phyloP scores from a whole-genome alignment of 2,888 invertebrate species.

The Eristalis intricaria region DNA sequence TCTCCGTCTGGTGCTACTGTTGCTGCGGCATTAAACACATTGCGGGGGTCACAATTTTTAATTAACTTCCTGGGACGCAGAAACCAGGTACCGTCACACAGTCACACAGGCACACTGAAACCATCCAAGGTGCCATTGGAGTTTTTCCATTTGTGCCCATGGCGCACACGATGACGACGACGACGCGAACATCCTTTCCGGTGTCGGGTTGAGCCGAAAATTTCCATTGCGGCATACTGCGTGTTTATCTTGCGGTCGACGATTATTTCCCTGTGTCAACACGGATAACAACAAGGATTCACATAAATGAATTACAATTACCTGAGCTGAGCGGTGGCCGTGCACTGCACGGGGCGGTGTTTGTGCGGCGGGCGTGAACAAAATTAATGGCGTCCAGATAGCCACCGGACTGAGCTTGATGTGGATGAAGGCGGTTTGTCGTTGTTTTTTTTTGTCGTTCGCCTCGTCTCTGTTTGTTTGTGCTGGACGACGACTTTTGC shows the following conservation, averaged over 20 bases:
- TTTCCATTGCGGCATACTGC: constrained; percentile 68
- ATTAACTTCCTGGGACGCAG: constrained; percentile 63
- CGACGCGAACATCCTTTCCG: constrained; percentile 28
- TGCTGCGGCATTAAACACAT: constrained; percentile 67
- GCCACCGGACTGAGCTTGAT: neutral
- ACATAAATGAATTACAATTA: constrained; percentile 72
- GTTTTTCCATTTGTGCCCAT: neutral
- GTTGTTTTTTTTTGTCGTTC: neutral
- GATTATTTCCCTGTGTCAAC: constrained; percentile 72
- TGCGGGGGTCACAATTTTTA: constrained; percentile 72
- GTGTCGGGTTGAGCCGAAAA: constrained; percentile 50
- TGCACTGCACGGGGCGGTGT: constrained; percentile 39
- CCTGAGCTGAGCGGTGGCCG: constrained; percentile 37
- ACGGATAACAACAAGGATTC: constrained; percentile 73
- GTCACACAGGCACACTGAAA: constrained; percentile 24
- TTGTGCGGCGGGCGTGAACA: constrained; percentile 68
- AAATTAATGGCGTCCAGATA: constrained; percentile 63
- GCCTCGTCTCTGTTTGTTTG: constrained; percentile 19
- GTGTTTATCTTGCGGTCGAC: constrained; percentile 72
- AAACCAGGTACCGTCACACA: constrained; percentile 19
- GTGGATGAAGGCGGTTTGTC: constrained; percentile 4
- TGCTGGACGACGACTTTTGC: constrained; percentile 42
- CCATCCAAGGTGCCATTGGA: constrained; percentile 36
- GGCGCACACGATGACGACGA: neutral
- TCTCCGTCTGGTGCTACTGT: constrained; percentile 20